Evolutionary conservation across 2,888 invertebrate species (phyloP).

Genomic region (Beris morrisii): DNA sequence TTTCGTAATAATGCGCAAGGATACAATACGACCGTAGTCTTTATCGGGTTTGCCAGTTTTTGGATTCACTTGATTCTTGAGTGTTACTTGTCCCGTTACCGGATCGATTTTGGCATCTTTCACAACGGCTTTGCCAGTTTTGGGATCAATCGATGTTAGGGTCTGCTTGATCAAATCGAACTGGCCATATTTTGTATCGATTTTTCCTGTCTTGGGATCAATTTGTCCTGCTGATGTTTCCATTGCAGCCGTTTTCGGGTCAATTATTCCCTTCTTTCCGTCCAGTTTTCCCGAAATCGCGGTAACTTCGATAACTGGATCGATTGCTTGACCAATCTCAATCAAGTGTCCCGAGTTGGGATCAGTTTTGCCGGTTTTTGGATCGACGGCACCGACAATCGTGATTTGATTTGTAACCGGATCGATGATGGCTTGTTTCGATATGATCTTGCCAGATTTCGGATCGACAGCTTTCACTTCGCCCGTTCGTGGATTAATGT

Average conservation of each 20-base stretch:
- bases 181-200: conserved; percentile 74
- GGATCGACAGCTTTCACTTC: conserved; percentile 65
- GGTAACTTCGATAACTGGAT: conserved; percentile 68
- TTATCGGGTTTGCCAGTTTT: conserved; percentile 73
- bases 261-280: conserved; percentile 68
- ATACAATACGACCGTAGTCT: conserved; percentile 67
- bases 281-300: conserved; percentile 70
- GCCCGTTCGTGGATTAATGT: conserved; percentile 67
- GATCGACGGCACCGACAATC: conserved; percentile 60
- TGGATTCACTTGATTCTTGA: conserved; percentile 71
- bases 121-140: conserved; percentile 68
- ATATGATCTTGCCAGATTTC: conserved; percentile 64
- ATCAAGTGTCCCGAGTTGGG: conserved; percentile 69
- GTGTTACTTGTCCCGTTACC: conserved; percentile 65
- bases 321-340: conserved; percentile 68
- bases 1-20: conserved; percentile 65
- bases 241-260: conserved; percentile 65
- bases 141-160: conserved; percentile 69
- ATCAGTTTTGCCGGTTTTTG: conserved; percentile 65
- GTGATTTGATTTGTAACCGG: conserved; percentile 70
- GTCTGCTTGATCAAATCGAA: conserved; percentile 71
- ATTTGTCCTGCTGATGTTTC: conserved; percentile 70
- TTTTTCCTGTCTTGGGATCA: conserved; percentile 68
- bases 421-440: conserved; percentile 67
- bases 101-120: conserved; percentile 70